Base-by-base conservation (phyloP, 2,113 vertebrate genomes). In the Symphodus melops region DNA sequence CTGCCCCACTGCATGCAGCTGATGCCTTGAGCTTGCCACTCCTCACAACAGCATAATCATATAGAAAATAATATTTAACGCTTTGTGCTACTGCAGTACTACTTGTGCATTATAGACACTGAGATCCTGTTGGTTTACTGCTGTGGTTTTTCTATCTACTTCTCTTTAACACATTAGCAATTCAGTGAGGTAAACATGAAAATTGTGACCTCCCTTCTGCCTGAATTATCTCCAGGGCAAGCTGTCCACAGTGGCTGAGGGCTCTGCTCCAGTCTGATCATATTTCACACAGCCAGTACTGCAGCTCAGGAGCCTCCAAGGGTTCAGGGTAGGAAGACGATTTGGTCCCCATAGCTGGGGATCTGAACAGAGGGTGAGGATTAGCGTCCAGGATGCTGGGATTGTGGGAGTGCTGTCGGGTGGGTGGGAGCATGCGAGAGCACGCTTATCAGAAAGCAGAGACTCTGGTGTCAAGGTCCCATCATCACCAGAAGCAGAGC, bases 181-280 rank as follows among this genome's bases (percentile, higher is more conserved):
- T 65, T 33, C 55, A 75, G 33, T 70, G 58, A 52, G 57, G 62
- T 77, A 16, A 55, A 59, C 44, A 62, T 7, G 59, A 58, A 28
- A 78, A 81, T 33, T 76, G 25, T 48, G 72, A 62, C 77, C 80
- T 76, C 67, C 55, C 68, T 33, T 71, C 20, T 58, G 72, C 74
- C 56, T 46, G 68, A 81, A 77, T 84, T 77, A 88, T 87, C 86
- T 86, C 42, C 68, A 37, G 53, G 62, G 74, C 79, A 76, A 72
- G 79, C 81, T 73, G 76, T 75, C 76, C 76, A 72, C 68, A 9
- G 73, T 25, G 39, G 59, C 36, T 33, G 48, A 72, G 49, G 70
- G 71, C 76, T 85, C 82, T 11, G 33, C 71, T 90, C 21, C 66
- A 36, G 75, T 82, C 49, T 90, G 89, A 92, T 90, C 88, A 88